Percentiles rank a stretch among this genome's conserved stretches.
phyloP scores from a whole-genome alignment of 2,888 invertebrate genomes.

The Acrocyrtus sp. region DNA sequence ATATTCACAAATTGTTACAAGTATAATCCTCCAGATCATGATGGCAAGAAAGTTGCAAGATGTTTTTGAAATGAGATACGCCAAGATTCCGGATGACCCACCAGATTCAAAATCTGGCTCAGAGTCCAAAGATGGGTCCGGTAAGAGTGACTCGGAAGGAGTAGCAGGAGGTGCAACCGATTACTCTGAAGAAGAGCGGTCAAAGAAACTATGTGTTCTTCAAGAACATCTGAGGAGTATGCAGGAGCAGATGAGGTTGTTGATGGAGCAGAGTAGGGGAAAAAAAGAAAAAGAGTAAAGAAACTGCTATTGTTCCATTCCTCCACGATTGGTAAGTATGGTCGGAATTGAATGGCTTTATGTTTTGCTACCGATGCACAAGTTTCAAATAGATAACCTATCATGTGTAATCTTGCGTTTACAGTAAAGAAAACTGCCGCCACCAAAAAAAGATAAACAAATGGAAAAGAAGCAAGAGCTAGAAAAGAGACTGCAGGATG shows the following conservation, averaged over 20 bases:
- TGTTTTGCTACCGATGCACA: no score
- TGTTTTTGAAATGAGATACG: conserved; percentile 97
- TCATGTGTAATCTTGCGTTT: no score
- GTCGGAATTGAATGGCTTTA: no score
- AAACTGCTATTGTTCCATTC: conserved; percentile 64
- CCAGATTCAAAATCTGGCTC: conserved; percentile 60
- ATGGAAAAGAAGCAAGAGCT: conserved; percentile 96
- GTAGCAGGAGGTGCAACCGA: conserved; percentile 77
- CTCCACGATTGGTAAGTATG: no score
- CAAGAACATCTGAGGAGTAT: conserved; percentile 84
- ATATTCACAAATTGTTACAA: conserved; percentile 99
- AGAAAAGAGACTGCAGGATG: conserved; percentile 93
- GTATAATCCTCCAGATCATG: conserved; percentile 98
- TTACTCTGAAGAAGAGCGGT: conserved; percentile 89
- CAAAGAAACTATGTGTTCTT: conserved; percentile 83
- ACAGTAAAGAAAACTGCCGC: conserved; percentile 60
- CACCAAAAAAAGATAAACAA: conserved; percentile 83
- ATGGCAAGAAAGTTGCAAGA: conserved; percentile 99
- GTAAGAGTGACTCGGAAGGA: conserved; percentile 78
- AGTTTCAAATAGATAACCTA: no score
- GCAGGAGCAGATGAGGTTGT: conserved; percentile 91
- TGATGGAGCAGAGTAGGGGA: conserved; percentile 80
- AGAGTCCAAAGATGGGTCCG: conserved; percentile 72
- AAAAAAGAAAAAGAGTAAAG: conserved; percentile 77
- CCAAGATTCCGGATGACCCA: conserved; percentile 95